phyloP scores from a whole-genome alignment of 1,140 invertebrate genomes.

The Cydia strobilella region DNA sequence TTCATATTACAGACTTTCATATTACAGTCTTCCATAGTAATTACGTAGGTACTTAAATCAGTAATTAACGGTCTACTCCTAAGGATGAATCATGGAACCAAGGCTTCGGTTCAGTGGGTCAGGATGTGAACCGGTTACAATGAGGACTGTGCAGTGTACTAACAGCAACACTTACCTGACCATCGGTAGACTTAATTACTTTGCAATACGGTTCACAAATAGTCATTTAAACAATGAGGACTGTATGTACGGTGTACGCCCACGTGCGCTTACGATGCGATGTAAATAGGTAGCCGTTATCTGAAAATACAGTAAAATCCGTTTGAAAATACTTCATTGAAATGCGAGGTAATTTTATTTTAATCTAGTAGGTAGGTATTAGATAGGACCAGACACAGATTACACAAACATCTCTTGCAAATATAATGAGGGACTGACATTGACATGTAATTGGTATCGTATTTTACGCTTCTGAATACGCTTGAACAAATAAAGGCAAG shows the following conservation, averaged over 20 bases:
- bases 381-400: no score
- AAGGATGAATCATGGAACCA: conserved; percentile 13
- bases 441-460: no score
- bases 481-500: no score
- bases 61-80: conserved; percentile 3
- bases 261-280: background rate
- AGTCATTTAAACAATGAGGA: no score
- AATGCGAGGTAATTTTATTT: no score
- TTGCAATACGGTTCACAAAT: background rate
- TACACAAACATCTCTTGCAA: no score
- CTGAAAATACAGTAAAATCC: conserved; percentile 1
- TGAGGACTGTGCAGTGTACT: conserved; percentile 1
- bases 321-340: no score
- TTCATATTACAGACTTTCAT: background rate
- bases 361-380: no score
- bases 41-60: no score
- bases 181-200: background rate
- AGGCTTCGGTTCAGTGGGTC: conserved; percentile 25
- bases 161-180: background rate
- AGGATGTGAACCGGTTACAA: conserved; percentile 27
- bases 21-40: background rate
- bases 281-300: conserved; percentile 15
- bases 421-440: no score
- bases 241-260: background rate
- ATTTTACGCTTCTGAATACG: no score